Evolutionary conservation across 2,888 invertebrate species (phyloP), one percentile per base, ranked within the genome.

Genomic region (Bibio marci): DNA sequence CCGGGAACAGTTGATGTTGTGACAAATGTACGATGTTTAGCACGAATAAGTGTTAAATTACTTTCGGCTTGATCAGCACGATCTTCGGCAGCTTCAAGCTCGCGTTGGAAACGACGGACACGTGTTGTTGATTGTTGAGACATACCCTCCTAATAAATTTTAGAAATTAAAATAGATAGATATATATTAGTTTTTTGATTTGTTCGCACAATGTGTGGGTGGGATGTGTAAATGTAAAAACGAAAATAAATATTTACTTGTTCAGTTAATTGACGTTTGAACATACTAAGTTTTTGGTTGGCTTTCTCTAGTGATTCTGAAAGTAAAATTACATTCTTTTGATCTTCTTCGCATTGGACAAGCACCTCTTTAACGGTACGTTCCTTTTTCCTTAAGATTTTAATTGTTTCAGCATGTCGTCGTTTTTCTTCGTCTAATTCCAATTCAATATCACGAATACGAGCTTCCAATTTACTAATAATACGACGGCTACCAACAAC

Each of bases 371-470:
- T 94, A 58, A 94, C 80, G 56, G 80, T 78, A 56, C 92, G 87
- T 63, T 95, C 94, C 79, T 95, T 95, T 76, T 95, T 95, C 67
- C 94, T 85, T 58, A 94, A 71, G 63, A 92, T 90, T 73, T 92
- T 92, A 64, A 92, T 87, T 55, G 92, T 91, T 66, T 95, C 94
- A 50, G 90, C 81, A 67, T 95, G 94, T 61, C 92, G 80, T 62
- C 92, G 81, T 72, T 90, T 91, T 67, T 95, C 94, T 64, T 92
- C 94, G 58, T 95, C 94, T 50, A 88, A 66, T 65, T 92, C 92
- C 51, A 90, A 70, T 65, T 95, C 94, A 65, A 92, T 69, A 58
- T 94, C 94, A 57, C 90, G 86, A 55, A 94, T 80, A 73, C 82
- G 75, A 50, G 91, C 83, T 65, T 95, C 94, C 60, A 95, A 73